phyloP scores from a whole-genome alignment of 2,113 vertebrate genomes.

The Harpagus bidentatus region DNA sequence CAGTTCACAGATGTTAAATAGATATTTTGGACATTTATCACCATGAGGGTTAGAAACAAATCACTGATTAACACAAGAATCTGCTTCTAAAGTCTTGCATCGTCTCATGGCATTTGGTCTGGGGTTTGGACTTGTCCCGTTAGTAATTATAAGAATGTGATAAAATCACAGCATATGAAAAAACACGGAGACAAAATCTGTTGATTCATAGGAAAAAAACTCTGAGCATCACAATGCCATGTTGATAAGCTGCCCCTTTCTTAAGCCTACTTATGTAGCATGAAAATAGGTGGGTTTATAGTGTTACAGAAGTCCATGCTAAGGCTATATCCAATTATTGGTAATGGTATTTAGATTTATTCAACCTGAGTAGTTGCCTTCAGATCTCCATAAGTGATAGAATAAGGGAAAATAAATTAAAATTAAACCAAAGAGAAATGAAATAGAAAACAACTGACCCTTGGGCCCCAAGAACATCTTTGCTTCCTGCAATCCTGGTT shows the following conservation, averaged over 20 bases:
- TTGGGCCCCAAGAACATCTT: constrained; percentile 15
- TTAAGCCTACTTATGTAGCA: not conserved
- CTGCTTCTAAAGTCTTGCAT: not conserved
- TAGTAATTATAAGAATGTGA: not conserved
- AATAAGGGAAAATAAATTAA: constrained; percentile 61
- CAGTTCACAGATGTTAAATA: not conserved
- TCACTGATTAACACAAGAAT: not conserved
- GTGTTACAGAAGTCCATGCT: not conserved
- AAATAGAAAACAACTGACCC: constrained; percentile 36
- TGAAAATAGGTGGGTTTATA: constrained; percentile 1
- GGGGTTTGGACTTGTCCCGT: not conserved
- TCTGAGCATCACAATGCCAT: not conserved
- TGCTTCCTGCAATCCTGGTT: not conserved
- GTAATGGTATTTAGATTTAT: constrained; percentile 67
- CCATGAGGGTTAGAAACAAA: not conserved
- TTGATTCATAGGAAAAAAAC: not conserved
- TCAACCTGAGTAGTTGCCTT: constrained; percentile 13
- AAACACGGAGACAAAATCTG: constrained; percentile 3
- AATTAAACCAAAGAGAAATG: constrained; percentile 50
- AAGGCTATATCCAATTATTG: not conserved
- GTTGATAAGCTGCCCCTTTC: not conserved
- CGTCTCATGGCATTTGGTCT: not conserved
- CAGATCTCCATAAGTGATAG: not conserved
- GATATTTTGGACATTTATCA: not conserved
- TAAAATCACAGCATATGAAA: constrained; percentile 29